Evolutionary conservation across 1,140 invertebrate genomes (phyloP), one percentile per base, ranked within the genome.

Genomic region (Dinothrombium tinctorium): DNA sequence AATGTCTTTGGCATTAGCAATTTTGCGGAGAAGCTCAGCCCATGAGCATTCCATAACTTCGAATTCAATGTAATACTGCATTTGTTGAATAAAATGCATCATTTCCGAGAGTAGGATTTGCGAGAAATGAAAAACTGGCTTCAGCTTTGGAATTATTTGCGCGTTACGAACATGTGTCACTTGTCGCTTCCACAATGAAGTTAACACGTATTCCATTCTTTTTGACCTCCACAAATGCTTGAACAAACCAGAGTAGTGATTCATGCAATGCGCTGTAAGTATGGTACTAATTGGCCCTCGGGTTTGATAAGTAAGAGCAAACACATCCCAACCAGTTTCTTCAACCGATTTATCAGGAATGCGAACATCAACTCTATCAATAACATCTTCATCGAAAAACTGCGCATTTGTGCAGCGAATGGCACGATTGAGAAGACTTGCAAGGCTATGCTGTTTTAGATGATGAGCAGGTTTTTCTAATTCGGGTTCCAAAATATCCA

Each of bases 61-160:
- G 57, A 90, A 92, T 40, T 84, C 69, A 53, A 90, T 78, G 54
- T 92, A 94, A 62, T 94, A 92, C 52, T 90, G 82, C 59, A 90
- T 77, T 60, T 94, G 84, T 56, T 86, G 80, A 33, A 90, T 74
- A 50, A 94, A 76, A 55, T 92, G 84, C 25, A 90, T 72, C 72
- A 92, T 90, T 58, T 89, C 84, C 38, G 76, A 74, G 11, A 74
- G 72, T 24, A 86, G 64, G 35, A 81, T 66, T 54, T 84, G 75
- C 53, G 76, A 75, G 43, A 72, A 67, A 51, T 81, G 76, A 48
- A 82, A 67, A 23, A 84, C 67, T n/a, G 68, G 65, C 23, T 54
- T 53, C 24, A 71, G 47, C 51, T 70, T 67, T 62, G 56, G 23
- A 54, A 59, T 31, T 12, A 31, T n/a, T 32, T 25, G 33, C 3